Evolutionary conservation across 1,140 invertebrate genomes (phyloP).

Genomic region (Ostrea denselamellosa): DNA sequence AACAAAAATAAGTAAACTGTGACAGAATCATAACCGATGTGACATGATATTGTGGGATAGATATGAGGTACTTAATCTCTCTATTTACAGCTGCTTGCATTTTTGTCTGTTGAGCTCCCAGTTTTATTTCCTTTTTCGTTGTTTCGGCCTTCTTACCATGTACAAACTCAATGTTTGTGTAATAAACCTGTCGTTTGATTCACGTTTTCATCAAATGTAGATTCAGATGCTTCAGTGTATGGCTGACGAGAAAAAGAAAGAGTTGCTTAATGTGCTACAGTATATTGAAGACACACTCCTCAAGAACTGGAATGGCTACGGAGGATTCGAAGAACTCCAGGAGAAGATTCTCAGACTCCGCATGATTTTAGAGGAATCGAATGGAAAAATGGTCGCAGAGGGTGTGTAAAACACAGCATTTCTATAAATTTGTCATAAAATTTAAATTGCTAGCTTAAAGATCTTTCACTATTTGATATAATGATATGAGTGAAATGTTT

Average conservation of each 20-base stretch:
- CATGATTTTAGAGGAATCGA: slow-evolving; percentile 70
- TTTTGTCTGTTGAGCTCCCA: neutral
- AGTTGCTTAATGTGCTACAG: slow-evolving; percentile 65
- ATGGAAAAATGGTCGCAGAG: slow-evolving; percentile 44
- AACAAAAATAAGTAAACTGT: neutral
- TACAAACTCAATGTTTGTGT: neutral
- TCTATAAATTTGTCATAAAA: neutral
- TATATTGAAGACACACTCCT: slow-evolving; percentile 68
- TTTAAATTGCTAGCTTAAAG: neutral
- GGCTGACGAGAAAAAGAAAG: slow-evolving; percentile 56
- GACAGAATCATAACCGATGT: too few species aligned
- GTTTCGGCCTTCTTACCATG: too few species aligned
- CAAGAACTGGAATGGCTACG: slow-evolving; percentile 72
- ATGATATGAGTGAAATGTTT: neutral
- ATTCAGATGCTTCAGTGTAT: slow-evolving; percentile 62
- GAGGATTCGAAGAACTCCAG: slow-evolving; percentile 71
- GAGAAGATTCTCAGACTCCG: slow-evolving; percentile 71
- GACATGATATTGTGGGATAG: too few species aligned
- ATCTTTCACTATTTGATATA: neutral
- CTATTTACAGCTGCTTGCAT: neutral
- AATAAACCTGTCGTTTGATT: neutral
- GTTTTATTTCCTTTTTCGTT: too few species aligned
- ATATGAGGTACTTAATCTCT: neutral
- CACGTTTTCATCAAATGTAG: slow-evolving; percentile 13
- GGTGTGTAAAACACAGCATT: neutral